Evolutionary conservation across 2,797 vertebrate genomes (phyloP).

Genomic region (Centropyge bicolor): DNA sequence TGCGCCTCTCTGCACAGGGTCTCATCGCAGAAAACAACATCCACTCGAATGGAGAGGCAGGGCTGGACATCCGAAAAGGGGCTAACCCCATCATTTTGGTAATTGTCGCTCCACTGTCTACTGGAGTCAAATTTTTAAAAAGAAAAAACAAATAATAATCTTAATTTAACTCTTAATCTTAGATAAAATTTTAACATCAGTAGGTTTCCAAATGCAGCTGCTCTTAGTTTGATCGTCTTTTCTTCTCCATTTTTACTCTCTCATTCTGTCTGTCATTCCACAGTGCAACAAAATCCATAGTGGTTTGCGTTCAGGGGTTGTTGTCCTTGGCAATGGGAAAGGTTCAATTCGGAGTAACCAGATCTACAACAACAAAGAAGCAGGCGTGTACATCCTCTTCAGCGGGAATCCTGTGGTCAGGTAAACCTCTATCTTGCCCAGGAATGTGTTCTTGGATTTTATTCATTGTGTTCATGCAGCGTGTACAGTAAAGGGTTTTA

Average conservation of each 20-base stretch:
- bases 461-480: background rate
- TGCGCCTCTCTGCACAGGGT: constrained; percentile 89
- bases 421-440: constrained; percentile 68
- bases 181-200: background rate
- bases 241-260: background rate
- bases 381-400: constrained; percentile 95
- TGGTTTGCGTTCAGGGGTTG: constrained; percentile 92
- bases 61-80: constrained; percentile 91
- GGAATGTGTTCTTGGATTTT: constrained; percentile 3
- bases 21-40: constrained; percentile 92
- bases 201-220: background rate
- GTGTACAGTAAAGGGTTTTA: background rate
- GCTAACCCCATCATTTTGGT: constrained; percentile 91
- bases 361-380: constrained; percentile 96
- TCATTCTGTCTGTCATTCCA: constrained; percentile 29
- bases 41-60: constrained; percentile 90
- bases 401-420: constrained; percentile 93
- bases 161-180: too few species aligned
- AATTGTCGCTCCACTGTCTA: constrained; percentile 38
- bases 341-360: constrained; percentile 93
- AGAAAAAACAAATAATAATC: background rate
- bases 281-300: constrained; percentile 96
- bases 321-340: constrained; percentile 93
- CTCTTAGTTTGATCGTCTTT: background rate
- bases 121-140: background rate